phyloP scores from a whole-genome alignment of 2,113 vertebrate species.

The Aix galericulata region DNA sequence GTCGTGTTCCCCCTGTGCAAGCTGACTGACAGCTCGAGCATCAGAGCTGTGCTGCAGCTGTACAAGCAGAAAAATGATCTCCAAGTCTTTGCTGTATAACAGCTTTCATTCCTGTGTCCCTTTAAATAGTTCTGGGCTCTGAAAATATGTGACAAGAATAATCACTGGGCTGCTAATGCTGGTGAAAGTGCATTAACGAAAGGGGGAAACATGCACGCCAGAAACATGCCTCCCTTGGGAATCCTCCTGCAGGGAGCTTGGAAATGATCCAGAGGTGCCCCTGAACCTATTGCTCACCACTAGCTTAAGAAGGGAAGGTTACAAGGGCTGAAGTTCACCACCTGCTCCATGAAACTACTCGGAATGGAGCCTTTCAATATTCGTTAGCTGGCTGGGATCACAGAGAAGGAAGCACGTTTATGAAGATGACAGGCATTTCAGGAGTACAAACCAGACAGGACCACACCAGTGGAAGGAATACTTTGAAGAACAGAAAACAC shows the following conservation, averaged over 20 bases:
- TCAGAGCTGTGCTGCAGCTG: neutral
- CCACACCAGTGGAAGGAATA: accelerated
- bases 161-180: neutral
- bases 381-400: neutral
- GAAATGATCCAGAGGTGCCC: neutral
- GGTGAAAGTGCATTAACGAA: neutral
- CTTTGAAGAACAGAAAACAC: neutral
- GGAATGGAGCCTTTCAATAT: neutral
- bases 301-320: neutral
- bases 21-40: slow-evolving; percentile 1
- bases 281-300: accelerated
- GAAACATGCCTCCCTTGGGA: neutral
- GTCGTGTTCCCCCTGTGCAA: neutral
- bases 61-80: neutral
- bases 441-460: neutral
- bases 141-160: neutral
- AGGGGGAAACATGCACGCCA: neutral
- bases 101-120: neutral
- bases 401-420: accelerated
- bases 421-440: neutral
- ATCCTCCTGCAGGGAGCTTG: neutral
- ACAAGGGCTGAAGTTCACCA: neutral
- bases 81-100: neutral
- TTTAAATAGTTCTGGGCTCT: neutral
- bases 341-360: neutral